Evolutionary conservation across 2,113 vertebrate genomes (phyloP).

Genomic region (Pyxicephalus adspersus): DNA sequence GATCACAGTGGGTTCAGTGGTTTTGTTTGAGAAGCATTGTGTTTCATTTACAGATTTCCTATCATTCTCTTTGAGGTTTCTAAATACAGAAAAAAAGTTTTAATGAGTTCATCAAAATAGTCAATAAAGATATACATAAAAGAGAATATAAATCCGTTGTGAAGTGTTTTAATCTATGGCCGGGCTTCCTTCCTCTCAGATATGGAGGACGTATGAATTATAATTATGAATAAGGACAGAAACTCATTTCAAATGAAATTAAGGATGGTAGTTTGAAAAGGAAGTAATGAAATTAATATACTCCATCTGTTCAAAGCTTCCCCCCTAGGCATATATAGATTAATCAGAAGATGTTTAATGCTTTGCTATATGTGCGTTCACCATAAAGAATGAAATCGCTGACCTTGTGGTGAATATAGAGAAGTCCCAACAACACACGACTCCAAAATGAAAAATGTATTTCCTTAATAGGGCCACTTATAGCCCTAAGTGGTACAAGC

Average conservation of each 20-base stretch:
- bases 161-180: too few relatives aligned
- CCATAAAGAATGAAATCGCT: not conserved
- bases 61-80: too few relatives aligned
- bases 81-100: too few relatives aligned
- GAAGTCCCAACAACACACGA: not conserved
- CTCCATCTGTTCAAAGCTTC: slow-evolving; percentile 38
- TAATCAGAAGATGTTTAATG: slow-evolving; percentile 5
- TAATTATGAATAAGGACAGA: slow-evolving; percentile 18
- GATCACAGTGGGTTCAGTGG: too few relatives aligned
- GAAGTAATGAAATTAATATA: slow-evolving; percentile 19
- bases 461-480: too few relatives aligned
- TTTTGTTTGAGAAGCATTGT: too few relatives aligned
- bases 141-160: too few relatives aligned
- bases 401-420: slow-evolving; percentile 11
- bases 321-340: slow-evolving; percentile 12
- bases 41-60: too few relatives aligned
- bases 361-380: not conserved
- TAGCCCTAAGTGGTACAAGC: too few relatives aligned
- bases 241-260: slow-evolving; percentile 40
- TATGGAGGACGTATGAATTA: not conserved
- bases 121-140: too few relatives aligned
- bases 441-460: not conserved
- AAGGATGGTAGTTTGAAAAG: slow-evolving; percentile 29
- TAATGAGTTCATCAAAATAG: too few relatives aligned
- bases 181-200: too few relatives aligned